Base-by-base conservation (phyloP, 2,888 invertebrate genomes). In the Morpho achilles region DNA sequence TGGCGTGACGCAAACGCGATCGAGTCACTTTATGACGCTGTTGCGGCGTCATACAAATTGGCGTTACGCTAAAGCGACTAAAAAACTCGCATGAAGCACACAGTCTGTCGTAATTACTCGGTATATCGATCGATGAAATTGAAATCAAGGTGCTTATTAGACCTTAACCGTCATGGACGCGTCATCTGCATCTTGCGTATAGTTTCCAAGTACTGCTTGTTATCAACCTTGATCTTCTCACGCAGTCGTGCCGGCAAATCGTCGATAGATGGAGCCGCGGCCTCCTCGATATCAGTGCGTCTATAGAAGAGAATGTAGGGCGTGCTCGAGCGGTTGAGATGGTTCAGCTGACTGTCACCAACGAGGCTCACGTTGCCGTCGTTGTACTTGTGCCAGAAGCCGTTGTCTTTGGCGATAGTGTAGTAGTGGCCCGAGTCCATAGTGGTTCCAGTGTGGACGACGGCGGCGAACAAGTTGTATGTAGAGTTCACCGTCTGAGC, bases 371-470 rank as follows among this genome's bases (percentile, higher is more conserved):
- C 96, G n/a, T 91, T 85, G 61, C 93, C 94, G 70, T 97, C 97
- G 74, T 97, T 96, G 74, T 96, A 96, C 73, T 94, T 93, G 77
- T 93, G 95, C 97, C 97, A 97, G 43, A 92, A 86, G 58, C 90
- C 88, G 16, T 81, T 84, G 73, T 95, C 95, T 43, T 93, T 92
- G 0, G 95, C 96, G 60, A 96, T 94, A 0, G 96, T 96, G 77
- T 96, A 96, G 78, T 97, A 97, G 76, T 97, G 97, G 0, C 97
- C 97, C 0, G 95, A 95, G 74, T 97, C 96, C 65, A 96, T 94
- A 53, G 95, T 95, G 23, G 93, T 93, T 2, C 97, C 97, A 0
- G 94, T 94, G 80, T 97, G 97, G 0, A 97, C 94, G 0, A 97
- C 95, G 0, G 96, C 96, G 0, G 96, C 96, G 75, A 96, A 96